Percentiles rank a stretch among this genome's conserved stretches.
These are phyloP conservation scores for Phalloptychus januarius DNA, from an alignment of 2,797 vertebrate species.

Conservation along the genomic window DNA sequence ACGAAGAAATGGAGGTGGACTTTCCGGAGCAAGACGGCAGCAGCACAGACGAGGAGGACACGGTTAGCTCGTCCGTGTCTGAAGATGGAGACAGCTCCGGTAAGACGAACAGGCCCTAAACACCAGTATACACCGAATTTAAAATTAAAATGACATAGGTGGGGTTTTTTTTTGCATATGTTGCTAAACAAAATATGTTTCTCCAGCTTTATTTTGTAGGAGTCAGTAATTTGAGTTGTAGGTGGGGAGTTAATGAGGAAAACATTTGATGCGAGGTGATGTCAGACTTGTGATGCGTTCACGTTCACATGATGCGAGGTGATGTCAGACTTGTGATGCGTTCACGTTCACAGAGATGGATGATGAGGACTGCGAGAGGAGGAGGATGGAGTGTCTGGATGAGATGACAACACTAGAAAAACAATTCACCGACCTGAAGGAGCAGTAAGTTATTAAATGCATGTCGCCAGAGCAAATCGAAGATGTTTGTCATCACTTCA, in stretches of 20 bases:
- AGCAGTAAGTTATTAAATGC: conserved; percentile 88
- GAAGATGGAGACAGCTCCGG: conserved; percentile 98
- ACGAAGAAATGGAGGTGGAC: conserved; percentile 98
- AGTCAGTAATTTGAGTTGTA: background rate
- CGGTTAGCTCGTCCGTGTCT: conserved; percentile 93
- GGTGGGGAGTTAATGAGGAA: background rate
- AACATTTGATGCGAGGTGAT: background rate
- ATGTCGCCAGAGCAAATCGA: background rate
- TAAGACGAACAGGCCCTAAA: conserved; percentile 68
- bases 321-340: conserved; percentile 26
- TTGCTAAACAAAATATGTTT: background rate
- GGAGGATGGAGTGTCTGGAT: conserved; percentile 97
- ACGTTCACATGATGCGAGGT: too few species aligned
- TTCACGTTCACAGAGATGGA: conserved; percentile 91
- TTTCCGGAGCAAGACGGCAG: conserved; percentile 94
- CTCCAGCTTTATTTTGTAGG: background rate
- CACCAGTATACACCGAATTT: background rate
- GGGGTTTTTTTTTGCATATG: background rate
- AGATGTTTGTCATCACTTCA: background rate
- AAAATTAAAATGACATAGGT: background rate
- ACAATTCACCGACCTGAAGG: conserved; percentile 98
- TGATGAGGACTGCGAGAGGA: conserved; percentile 98
- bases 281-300: conserved; percentile 30
- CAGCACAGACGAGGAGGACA: conserved; percentile 96
- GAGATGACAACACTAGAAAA: conserved; percentile 99